Base-by-base conservation (phyloP, 2,797 vertebrate genomes). In the Hirundo rustica region DNA sequence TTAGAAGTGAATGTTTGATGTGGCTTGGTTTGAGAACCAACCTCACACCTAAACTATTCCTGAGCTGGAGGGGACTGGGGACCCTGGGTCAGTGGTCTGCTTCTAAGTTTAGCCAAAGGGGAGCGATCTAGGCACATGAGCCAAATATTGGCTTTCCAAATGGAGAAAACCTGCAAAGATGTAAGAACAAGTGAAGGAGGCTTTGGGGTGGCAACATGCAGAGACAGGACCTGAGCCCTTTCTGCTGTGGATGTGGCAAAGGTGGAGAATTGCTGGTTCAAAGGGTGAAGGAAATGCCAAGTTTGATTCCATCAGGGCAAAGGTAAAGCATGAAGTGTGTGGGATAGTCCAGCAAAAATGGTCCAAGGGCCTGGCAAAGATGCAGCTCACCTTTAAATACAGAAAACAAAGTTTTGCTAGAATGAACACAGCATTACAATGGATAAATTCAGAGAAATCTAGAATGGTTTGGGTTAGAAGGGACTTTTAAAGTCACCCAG, bases 81-180 rank as follows among this genome's bases (percentile, higher is more conserved):
- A 19, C 22, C 14, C 30, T 76, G 47, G 27, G 44, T 42, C 70
- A 75, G 44, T 1, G 1, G 2, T 38, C 30, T 75, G 23, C 10
- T 36, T 81, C 30, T 64, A 4, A 4, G 26, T 25, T 86, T 66
- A 68, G 51, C 10, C 11, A 58, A 36, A 29, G 2, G 30, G 15
- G 22, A 72, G 51, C 47, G 13, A 40, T 9, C 5, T 12, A 12
- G 36, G 53, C 34, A 45, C 0, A 0, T 15, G n/a, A 61, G 23
- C 17, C 58, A 40, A 20, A 62, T 36, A 53, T 44, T 70, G 47
- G 60, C 75, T 85, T 87, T 67, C 60, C 34, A 80, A 68, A 30
- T 10, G 47, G 51, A 74, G 65, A 72, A 90, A 92, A 73, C 22
- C 16, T 79, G 16, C 4, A 36, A 29, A 72, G 38, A 16, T 26